phyloP scores from a whole-genome alignment of 92 coral and sea anemone genomes.

The Phymanthus crucifer region DNA sequence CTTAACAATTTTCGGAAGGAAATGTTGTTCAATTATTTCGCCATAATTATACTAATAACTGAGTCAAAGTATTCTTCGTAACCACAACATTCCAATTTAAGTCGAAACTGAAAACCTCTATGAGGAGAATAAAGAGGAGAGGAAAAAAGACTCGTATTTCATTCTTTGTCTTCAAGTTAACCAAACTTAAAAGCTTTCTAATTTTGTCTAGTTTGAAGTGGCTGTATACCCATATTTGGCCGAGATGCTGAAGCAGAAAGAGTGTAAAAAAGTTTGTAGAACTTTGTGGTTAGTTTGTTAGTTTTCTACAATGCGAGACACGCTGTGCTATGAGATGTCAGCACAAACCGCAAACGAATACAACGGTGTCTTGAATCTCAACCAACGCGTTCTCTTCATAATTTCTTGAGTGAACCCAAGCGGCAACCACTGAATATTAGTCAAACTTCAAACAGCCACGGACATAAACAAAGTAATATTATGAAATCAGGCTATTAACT shows the following conservation, averaged over 20 bases:
- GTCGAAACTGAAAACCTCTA: not conserved
- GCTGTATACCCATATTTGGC: not conserved
- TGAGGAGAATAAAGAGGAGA: not conserved
- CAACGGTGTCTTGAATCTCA: not conserved
- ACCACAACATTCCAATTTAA: slow-evolving; percentile 1
- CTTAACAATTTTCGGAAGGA: not conserved
- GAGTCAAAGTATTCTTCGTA: not conserved
- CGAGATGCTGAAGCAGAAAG: not conserved
- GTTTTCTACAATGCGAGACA: not conserved
- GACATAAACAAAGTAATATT: not conserved
- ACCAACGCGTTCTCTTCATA: not conserved
- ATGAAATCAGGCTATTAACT: not conserved
- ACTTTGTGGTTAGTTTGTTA: not conserved
- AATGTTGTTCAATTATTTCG: not conserved
- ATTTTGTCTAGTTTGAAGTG: not conserved
- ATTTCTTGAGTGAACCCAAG: not conserved
- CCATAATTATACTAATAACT: not conserved
- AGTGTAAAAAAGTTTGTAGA: not conserved
- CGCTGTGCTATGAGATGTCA: not conserved
- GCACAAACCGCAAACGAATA: not conserved
- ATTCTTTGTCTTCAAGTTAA: not conserved
- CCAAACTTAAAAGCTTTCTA: not conserved
- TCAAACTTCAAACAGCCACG: not conserved
- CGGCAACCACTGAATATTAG: not conserved
- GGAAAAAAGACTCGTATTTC: not conserved